Evolutionary conservation across 2,888 invertebrate genomes (phyloP).

Genomic region (Pristionchus exspectatus): DNA sequence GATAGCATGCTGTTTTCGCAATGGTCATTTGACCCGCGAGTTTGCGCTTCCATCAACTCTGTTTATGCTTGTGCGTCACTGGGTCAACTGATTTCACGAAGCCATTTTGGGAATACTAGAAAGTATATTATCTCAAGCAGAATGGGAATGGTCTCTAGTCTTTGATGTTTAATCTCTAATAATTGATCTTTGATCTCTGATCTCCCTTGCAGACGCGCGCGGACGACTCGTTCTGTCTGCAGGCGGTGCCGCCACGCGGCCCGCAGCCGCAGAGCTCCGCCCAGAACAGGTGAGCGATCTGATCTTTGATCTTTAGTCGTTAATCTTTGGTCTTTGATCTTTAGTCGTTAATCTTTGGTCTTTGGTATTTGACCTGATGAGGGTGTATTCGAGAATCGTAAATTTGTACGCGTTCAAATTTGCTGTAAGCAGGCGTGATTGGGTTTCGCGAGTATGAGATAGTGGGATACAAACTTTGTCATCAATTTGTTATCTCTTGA

Average conservation of each 20-base stretch:
- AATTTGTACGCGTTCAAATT: neutral
- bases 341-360: no score
- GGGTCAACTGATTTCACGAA: neutral
- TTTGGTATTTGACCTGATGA: no score
- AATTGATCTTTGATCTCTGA: neutral
- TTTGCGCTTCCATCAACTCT: neutral
- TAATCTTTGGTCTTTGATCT: no score
- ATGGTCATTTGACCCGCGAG: neutral
- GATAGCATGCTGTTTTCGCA: neutral
- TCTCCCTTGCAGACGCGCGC: conserved; percentile 53
- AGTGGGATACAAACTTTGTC: neutral
- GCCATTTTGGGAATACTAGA: neutral
- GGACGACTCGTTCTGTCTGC: conserved; percentile 59
- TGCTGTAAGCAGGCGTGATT: neutral
- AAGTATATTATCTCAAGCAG: neutral
- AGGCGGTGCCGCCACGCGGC: neutral
- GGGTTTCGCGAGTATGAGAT: neutral
- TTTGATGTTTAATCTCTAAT: neutral
- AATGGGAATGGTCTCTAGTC: neutral
- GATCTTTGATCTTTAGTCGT: no score
- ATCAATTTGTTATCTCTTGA: no score
- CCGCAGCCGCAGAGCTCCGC: neutral
- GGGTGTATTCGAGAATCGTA: no score
- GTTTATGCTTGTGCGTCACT: neutral
- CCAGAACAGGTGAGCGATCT: conserved; percentile 20